Evolutionary conservation across 92 coral and sea anemone genomes (phyloP), one percentile per base, ranked within the genome.

Genomic region (Epizoanthus scotinus): DNA sequence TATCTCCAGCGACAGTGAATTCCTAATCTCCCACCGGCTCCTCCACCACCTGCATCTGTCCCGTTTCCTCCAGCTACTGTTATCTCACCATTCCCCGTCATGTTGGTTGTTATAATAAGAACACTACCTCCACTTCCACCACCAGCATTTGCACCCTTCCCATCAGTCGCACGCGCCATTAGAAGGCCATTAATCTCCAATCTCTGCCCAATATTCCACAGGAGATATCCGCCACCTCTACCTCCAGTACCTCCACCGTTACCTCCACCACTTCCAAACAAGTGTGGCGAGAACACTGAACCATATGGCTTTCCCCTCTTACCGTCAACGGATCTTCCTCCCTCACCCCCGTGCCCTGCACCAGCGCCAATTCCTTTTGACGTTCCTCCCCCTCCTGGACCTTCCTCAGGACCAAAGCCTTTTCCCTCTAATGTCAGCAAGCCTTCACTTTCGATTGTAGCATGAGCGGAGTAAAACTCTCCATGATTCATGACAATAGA

Each of bases 101-200:
- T 85, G 67, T 89, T 89, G 21, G 92, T 89, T 13, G 89, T 72
- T 84, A 59, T 68, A 19, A 89, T 89, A 21, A 89, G 26, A 25
- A 89, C 78, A 77, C 92, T 85, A 18, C 92, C 92, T 3, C 92
- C 92, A 60, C 92, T 89, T 7, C 92, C 92, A 34, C 92, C 92
- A 59, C 92, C 92, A 9, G 92, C 70, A 56, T 89, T 63, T 19
- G 59, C 36, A 25, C 92, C 92, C 47, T 65, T 81, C 26, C 92
- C 92, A 52, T 81, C 68, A 29, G 77, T 28, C 28, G 89, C 92
- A 58, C 84, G 78, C 13, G 88, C 88, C 34, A 82, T 70, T 24
- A 89, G 25, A 44, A 85, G 53, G 2, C 92, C 92, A 74, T 89
- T 89, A 53, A 85, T 70, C 56, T 89, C 86, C 36, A 89, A 54